Base-by-base conservation (phyloP, 2,113 vertebrate genomes). In the Corythaixoides concolor region DNA sequence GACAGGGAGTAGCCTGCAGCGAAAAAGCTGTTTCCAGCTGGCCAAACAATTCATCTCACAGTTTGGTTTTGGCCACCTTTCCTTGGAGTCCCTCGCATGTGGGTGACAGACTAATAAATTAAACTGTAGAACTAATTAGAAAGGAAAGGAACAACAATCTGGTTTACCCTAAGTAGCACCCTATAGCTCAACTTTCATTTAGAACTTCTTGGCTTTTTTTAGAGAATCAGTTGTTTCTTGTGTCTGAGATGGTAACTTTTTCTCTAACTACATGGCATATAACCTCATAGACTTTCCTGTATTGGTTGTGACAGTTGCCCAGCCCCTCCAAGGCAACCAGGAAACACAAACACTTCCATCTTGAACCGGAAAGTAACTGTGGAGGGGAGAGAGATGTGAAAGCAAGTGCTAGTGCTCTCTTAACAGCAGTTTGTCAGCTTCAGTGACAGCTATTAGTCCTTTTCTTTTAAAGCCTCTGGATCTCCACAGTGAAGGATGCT, bases 21-120 rank as follows among this genome's bases (percentile, higher is more conserved):
- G 30, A 12, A 37, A 81, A 93, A 69, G 47, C 70, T 94, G 67
- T 27, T 93, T 73, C 85, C 88, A 94, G 79, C 75, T 95, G 66
- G 66, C 33, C 32, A 79, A 43, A 79, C 58, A 49, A 39, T 77
- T 68, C 0, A 58, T 77, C 70, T 76, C 39, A 72, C 37, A 49
- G 33, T 56, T 50, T 79, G 23, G 3, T 73, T 94, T 88, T 91
- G 30, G 39, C 58, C 43, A 88, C 67, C 35, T 85, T 82, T 89
- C 56, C 35, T 67, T 68, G 39, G 9, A 79, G 62, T 60, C 41
- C 12, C 41, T 47, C 41, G 37, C 11, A 62, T 76, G 35, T 66
- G 39, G n/a, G 8, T 90, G 82, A 60, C 33, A 88, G 27, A 49
- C 9, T 53, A 88, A 79, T 52, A 56, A 78, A 94, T 87, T 85